Percentiles rank a stretch among this genome's conserved stretches.
phyloP scores from a whole-genome alignment of 2,888 invertebrate genomes.

The Germaria angustata region DNA sequence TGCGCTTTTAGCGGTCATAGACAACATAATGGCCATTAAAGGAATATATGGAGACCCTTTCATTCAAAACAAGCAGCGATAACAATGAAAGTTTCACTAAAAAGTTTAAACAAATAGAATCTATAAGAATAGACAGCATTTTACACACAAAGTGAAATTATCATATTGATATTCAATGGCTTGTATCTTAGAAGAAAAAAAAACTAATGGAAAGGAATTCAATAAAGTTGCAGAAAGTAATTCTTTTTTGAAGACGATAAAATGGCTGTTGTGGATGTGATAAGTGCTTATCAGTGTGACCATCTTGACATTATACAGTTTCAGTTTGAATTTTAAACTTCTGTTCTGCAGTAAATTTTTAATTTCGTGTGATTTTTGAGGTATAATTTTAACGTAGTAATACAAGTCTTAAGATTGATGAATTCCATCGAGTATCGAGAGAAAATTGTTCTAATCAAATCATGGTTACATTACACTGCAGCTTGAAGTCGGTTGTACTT shows the following conservation, averaged over 20 bases:
- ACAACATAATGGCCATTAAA: conserved; percentile 38
- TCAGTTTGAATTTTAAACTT: too few relatives aligned
- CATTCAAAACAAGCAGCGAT: background rate
- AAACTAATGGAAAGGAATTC: background rate
- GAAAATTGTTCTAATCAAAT: too few relatives aligned
- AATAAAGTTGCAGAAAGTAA: background rate
- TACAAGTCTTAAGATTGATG: too few relatives aligned
- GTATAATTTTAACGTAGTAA: too few relatives aligned
- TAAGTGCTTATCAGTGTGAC: background rate
- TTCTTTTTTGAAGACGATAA: conserved; percentile 1
- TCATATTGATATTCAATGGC: conserved; percentile 51
- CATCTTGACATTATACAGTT: background rate
- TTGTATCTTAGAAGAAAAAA: conserved; percentile 3
- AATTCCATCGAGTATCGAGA: too few relatives aligned
- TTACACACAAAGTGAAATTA: conserved; percentile 26
- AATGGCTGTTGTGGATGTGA: conserved; percentile 48
- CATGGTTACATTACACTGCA: too few relatives aligned
- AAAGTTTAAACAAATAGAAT: conserved; percentile 3
- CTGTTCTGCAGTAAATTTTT: too few relatives aligned
- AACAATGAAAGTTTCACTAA: background rate
- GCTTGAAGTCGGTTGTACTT: too few relatives aligned
- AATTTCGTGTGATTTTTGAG: too few relatives aligned
- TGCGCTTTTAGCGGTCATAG: conserved; percentile 41
- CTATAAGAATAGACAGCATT: conserved; percentile 13
- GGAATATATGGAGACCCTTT: background rate